These are phyloP conservation scores for Smittia aterrima DNA, from an alignment of 2,888 invertebrate species.

Conservation along the genomic window DNA sequence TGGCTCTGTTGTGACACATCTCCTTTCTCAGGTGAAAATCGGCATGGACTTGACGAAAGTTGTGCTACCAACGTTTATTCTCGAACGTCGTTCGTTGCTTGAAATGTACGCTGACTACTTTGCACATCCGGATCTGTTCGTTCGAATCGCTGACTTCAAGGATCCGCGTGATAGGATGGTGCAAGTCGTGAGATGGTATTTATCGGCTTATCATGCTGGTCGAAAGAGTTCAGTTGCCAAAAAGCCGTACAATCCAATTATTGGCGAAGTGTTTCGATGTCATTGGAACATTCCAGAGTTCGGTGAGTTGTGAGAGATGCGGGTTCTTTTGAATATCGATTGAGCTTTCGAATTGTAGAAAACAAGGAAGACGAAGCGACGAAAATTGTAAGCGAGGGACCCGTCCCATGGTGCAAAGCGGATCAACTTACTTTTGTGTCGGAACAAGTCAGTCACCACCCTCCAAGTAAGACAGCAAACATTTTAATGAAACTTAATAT, in stretches of 20 bases:
- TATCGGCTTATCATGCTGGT: constrained; percentile 98
- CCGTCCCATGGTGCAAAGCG: constrained; percentile 85
- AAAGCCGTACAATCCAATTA: constrained; percentile 97
- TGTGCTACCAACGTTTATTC: constrained; percentile 95
- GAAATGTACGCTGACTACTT: constrained; percentile 99
- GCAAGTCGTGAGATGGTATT: constrained; percentile 93
- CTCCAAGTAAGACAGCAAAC: constrained; percentile 69
- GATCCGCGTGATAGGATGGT: constrained; percentile 88
- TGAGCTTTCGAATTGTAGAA: constrained; percentile 19
- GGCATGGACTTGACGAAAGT: constrained; percentile 99
- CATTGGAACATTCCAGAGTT: constrained; percentile 68
- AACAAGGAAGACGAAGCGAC: constrained; percentile 46
- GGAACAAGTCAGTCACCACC: constrained; percentile 99
- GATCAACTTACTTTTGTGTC: constrained; percentile 92
- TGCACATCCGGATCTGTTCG: constrained; percentile 96
- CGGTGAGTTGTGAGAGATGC: constrained; percentile 46
- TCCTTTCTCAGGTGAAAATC: constrained; percentile 95
- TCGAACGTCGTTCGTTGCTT: constrained; percentile 92
- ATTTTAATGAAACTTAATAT: constrained; percentile 40
- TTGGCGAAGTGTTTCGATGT: constrained; percentile 94
- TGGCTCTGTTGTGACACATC: constrained; percentile 94
- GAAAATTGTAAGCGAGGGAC: constrained; percentile 69
- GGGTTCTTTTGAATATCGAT: too few relatives aligned
- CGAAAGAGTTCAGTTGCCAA: constrained; percentile 95
- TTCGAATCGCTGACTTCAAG: constrained; percentile 66